Conservation (phyloP, 2,797 vertebrate genomes). For the Phalloptychus januarius region DNA sequence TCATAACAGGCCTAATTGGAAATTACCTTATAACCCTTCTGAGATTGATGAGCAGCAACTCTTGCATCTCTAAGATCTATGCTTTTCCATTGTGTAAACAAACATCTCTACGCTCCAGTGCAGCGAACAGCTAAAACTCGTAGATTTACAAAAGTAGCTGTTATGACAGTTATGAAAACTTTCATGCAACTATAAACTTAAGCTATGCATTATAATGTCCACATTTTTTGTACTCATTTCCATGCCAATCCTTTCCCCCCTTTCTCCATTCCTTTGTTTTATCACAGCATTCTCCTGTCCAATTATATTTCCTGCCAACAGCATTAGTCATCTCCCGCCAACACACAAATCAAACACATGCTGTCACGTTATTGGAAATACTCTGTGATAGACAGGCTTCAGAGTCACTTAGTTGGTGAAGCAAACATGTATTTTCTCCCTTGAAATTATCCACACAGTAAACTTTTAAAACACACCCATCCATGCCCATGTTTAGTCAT, state of each 20-base stretch:
- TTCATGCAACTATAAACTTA: not conserved
- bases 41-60: not conserved
- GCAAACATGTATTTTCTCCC: not conserved
- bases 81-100: not conserved
- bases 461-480: not conserved
- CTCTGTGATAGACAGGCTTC: conserved; percentile 46
- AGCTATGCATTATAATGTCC: not conserved
- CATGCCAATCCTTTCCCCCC: conserved; percentile 24
- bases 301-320: conserved; percentile 34
- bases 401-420: conserved; percentile 8
- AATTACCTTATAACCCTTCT: not conserved
- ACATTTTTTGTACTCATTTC: conserved; percentile 33
- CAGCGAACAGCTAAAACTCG: not conserved
- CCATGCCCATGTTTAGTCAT: not conserved
- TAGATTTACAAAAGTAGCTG: not conserved
- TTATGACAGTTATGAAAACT: not conserved
- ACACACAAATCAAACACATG: conserved; percentile 36
- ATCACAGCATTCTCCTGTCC: conserved; percentile 19
- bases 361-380: conserved; percentile 40
- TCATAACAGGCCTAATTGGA: not conserved
- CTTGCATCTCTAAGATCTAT: not conserved
- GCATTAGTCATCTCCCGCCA: conserved; percentile 39
- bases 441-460: not conserved
- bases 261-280: conserved; percentile 43
- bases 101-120: not conserved